A percentile compares a stretch with the other conserved stretches of the same genome.
phyloP scores from a whole-genome alignment of 2,888 invertebrate genomes.

The Nudaria mundana region DNA sequence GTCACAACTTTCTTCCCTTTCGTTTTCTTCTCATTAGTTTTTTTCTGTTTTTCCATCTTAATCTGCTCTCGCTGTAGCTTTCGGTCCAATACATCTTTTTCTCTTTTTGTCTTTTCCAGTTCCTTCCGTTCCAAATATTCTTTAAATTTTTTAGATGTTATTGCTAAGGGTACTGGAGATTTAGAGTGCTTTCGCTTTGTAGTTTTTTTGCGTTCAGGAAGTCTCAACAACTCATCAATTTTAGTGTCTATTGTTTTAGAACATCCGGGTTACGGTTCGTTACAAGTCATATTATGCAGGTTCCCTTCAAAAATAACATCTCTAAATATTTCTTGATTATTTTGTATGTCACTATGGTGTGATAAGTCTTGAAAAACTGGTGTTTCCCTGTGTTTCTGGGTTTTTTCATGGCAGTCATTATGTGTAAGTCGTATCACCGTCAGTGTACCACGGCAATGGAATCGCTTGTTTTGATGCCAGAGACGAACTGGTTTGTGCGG shows the following conservation, averaged over 20 bases:
- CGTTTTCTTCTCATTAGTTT: background rate
- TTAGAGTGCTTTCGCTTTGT: conserved; percentile 3
- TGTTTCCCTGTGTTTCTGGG: background rate
- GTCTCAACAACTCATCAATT: background rate
- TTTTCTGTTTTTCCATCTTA: background rate
- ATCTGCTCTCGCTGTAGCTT: conserved; percentile 1
- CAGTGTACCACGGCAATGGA: conserved; percentile 3
- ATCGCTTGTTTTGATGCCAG: background rate
- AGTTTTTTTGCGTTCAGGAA: conserved; percentile 5
- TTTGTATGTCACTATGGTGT: conserved; percentile 1
- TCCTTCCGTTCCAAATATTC: conserved; percentile 4
- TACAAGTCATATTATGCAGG: too few relatives aligned
- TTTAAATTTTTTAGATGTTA: conserved; percentile 7
- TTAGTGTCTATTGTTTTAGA: background rate
- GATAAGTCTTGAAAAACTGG: background rate
- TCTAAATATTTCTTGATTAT: background rate
- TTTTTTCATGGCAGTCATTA: background rate
- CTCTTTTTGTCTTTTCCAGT: background rate
- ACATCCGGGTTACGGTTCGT: background rate
- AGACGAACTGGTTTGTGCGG: background rate
- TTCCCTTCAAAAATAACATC: background rate
- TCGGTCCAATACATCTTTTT: background rate
- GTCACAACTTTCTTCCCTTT: background rate
- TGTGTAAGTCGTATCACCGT: background rate
- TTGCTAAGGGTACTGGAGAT: conserved; percentile 4